A percentile compares a stretch with the other conserved stretches of the same genome.
These are phyloP conservation scores for Trichogramma evanescens DNA, from an alignment of 2,888 invertebrate genomes.

Conservation along the genomic window DNA sequence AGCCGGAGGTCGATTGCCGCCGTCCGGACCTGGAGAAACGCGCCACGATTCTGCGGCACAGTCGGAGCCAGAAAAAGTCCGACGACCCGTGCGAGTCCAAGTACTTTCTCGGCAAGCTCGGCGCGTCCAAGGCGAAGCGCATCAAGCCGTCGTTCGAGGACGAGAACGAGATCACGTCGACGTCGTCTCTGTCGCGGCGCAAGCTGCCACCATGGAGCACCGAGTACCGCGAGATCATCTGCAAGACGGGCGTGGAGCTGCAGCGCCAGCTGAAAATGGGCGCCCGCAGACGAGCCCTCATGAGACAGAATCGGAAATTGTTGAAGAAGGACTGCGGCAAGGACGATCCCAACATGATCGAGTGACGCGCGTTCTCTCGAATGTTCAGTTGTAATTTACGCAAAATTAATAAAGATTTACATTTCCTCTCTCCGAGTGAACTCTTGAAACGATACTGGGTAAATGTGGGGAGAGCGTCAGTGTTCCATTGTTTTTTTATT, in stretches of 20 bases:
- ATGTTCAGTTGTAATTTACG: too few species aligned
- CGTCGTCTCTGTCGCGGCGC: background rate
- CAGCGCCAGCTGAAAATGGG: slow-evolving; percentile 53
- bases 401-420: too few species aligned
- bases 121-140: background rate
- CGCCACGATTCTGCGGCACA: background rate
- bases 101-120: background rate
- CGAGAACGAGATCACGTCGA: background rate
- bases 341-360: too few species aligned
- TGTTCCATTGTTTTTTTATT: too few species aligned
- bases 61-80: background rate
- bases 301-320: too few species aligned
- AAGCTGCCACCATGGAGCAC: slow-evolving; percentile 51
- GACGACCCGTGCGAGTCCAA: background rate
- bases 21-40: background rate
- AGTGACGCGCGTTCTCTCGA: too few species aligned
- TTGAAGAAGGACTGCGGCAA: too few species aligned
- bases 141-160: background rate
- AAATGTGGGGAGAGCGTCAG: too few species aligned
- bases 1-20: background rate
- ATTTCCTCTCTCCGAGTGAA: too few species aligned
- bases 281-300: slow-evolving; percentile 27
- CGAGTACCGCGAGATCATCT: slow-evolving; percentile 60
- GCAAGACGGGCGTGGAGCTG: slow-evolving; percentile 56
- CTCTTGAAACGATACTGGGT: too few species aligned